phyloP scores from a whole-genome alignment of 2,888 invertebrate genomes.

The Autographa gamma region DNA sequence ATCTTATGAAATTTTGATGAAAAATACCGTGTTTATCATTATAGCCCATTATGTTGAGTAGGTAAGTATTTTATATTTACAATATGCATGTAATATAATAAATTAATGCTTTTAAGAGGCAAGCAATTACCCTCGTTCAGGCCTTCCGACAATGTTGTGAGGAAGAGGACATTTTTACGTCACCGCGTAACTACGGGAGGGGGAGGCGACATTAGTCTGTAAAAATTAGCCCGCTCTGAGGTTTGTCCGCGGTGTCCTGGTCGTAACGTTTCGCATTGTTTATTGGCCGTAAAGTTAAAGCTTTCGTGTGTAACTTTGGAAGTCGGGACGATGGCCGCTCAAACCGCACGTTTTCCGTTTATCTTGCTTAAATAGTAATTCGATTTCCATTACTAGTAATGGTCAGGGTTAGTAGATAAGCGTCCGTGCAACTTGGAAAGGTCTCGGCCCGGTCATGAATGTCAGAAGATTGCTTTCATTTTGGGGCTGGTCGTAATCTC shows the following conservation, averaged over 20 bases:
- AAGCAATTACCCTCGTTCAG: constrained; percentile 24
- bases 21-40: background rate
- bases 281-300: constrained; percentile 59
- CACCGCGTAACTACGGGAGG: constrained; percentile 23
- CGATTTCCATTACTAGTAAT: constrained; percentile 82
- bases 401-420: constrained; percentile 78
- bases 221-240: constrained; percentile 37
- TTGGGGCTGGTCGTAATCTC: constrained; percentile 69
- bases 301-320: constrained; percentile 64
- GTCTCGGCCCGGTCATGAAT: constrained; percentile 69
- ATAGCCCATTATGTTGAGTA: constrained; percentile 3
- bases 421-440: constrained; percentile 69
- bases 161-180: constrained; percentile 30
- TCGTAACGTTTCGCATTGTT: constrained; percentile 50
- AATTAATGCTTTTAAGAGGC: constrained; percentile 14
- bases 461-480: constrained; percentile 77
- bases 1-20: background rate
- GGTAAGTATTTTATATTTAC: constrained; percentile 7
- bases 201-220: constrained; percentile 35
- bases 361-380: constrained; percentile 82
- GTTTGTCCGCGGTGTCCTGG: constrained; percentile 28
- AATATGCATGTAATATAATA: background rate
- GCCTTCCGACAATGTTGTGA: constrained; percentile 13
- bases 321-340: constrained; percentile 57
- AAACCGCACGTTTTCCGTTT: constrained; percentile 75